These are phyloP conservation scores for Meloidogyne chitwoodi DNA, from an alignment of 1,140 invertebrate species.

Conservation along the genomic window DNA sequence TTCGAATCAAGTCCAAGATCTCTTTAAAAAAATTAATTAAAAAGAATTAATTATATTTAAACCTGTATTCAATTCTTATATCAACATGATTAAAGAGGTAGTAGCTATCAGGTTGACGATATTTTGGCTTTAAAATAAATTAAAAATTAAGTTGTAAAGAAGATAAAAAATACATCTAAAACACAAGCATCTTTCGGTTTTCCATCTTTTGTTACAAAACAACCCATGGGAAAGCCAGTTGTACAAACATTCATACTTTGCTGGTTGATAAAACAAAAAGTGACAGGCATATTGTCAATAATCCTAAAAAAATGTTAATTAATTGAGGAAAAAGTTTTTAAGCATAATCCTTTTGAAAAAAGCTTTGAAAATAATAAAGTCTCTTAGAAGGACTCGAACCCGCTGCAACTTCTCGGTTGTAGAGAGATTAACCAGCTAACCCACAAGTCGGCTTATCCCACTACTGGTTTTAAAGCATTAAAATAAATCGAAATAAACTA, in stretches of 20 bases:
- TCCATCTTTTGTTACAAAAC: constrained; percentile 67
- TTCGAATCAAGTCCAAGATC: constrained; percentile 72
- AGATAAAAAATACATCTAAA: constrained; percentile 64
- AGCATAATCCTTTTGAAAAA: neutral
- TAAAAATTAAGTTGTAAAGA: neutral
- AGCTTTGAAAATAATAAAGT: neutral
- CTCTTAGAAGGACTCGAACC: neutral
- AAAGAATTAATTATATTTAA: constrained; percentile 65
- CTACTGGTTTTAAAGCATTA: too few relatives aligned
- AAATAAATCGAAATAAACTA: too few relatives aligned
- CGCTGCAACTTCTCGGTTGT: too few relatives aligned
- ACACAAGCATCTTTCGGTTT: constrained; percentile 68
- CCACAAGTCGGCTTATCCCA: too few relatives aligned
- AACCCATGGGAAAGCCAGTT: constrained; percentile 96
- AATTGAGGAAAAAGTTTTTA: neutral
- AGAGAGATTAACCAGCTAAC: too few relatives aligned
- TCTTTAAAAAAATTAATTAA: constrained; percentile 48
- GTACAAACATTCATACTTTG: constrained; percentile 77
- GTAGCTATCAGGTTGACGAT: constrained; percentile 69
- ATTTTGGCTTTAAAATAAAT: constrained; percentile 50
- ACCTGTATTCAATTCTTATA: constrained; percentile 82
- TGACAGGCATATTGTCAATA: constrained; percentile 84
- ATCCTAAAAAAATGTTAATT: constrained; percentile 61
- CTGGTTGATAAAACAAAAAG: constrained; percentile 79
- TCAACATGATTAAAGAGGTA: constrained; percentile 96